Evolutionary conservation across 2,797 vertebrate species (phyloP).

Genomic region (Chloroceryle amazona): DNA sequence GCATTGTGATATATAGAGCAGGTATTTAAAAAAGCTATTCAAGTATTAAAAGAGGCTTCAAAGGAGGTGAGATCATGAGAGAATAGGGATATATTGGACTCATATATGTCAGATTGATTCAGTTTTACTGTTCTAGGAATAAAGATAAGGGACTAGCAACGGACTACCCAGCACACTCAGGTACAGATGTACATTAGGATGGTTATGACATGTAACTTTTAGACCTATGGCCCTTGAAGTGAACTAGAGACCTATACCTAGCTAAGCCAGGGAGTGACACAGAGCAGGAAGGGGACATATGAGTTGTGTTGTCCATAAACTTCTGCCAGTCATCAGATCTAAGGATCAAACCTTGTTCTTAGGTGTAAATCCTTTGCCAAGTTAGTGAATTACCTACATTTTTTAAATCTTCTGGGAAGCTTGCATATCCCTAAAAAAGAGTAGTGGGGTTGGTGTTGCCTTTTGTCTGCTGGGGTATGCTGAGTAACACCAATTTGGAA

Average conservation of each 20-base stretch:
- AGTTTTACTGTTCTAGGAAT: not conserved
- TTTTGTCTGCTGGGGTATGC: not conserved
- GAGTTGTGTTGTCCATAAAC: rapidly evolving
- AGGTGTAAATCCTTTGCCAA: not conserved
- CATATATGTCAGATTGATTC: not conserved
- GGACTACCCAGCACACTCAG: not conserved
- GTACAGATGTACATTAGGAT: slow-evolving; percentile 10
- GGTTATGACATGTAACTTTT: not conserved
- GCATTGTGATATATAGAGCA: slow-evolving; percentile 32
- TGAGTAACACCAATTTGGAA: rapidly evolving
- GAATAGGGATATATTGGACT: not conserved
- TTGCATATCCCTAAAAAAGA: not conserved
- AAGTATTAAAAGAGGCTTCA: not conserved
- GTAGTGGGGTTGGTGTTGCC: not conserved
- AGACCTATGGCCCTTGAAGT: not conserved
- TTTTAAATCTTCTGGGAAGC: not conserved
- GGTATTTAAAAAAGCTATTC: slow-evolving; percentile 56
- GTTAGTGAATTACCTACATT: not conserved
- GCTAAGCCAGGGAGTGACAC: not conserved
- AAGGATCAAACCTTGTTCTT: not conserved
- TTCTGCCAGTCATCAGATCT: not conserved
- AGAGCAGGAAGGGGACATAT: rapidly evolving
- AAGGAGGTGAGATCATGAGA: slow-evolving; percentile 44
- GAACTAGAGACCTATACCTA: not conserved
- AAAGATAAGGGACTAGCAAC: not conserved